A percentile compares a stretch with the other conserved stretches of the same genome.
phyloP scores from a whole-genome alignment of 2,797 vertebrate genomes.

The Arnoldichthys spilopterus region DNA sequence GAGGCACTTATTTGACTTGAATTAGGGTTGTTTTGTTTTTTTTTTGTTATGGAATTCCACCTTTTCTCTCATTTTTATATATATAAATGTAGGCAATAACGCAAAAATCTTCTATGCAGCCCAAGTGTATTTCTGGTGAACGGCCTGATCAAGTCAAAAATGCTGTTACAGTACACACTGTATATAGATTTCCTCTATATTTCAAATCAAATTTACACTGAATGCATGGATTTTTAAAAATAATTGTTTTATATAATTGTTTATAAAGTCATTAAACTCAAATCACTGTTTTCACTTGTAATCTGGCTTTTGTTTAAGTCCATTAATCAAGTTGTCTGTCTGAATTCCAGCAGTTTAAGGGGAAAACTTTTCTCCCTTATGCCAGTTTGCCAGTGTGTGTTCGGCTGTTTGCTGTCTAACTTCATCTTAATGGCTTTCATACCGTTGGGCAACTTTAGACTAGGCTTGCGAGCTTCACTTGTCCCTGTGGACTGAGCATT shows the following conservation, averaged over 20 bases:
- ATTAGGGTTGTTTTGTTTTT: conserved; percentile 72
- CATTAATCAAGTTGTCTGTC: background rate
- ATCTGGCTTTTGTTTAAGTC: conserved; percentile 47
- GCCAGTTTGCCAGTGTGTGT: too few relatives aligned
- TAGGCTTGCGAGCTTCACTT: too few relatives aligned
- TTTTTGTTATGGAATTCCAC: conserved; percentile 63
- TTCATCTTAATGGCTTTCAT: too few relatives aligned
- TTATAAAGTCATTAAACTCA: conserved; percentile 86
- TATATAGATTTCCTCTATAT: conserved; percentile 95
- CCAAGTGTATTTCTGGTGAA: conserved; percentile 90
- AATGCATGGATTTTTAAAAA: conserved; percentile 84
- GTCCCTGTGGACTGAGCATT: too few relatives aligned
- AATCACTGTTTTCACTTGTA: conserved; percentile 80
- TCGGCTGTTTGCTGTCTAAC: too few relatives aligned
- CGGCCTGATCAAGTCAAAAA: conserved; percentile 82
- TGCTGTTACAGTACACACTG: conserved; percentile 93
- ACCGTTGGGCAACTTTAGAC: too few relatives aligned
- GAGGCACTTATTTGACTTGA: conserved; percentile 70
- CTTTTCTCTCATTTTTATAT: conserved; percentile 56
- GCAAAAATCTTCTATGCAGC: conserved; percentile 96
- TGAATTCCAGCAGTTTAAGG: too few relatives aligned
- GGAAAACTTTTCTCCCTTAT: too few relatives aligned
- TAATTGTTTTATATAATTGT: conserved; percentile 86
- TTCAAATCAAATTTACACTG: conserved; percentile 97
- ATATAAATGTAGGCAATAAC: conserved; percentile 92